A percentile compares a stretch with the other conserved stretches of the same genome.
Conservation (phyloP, 2,797 vertebrate species). For the Emys orbicularis region DNA sequence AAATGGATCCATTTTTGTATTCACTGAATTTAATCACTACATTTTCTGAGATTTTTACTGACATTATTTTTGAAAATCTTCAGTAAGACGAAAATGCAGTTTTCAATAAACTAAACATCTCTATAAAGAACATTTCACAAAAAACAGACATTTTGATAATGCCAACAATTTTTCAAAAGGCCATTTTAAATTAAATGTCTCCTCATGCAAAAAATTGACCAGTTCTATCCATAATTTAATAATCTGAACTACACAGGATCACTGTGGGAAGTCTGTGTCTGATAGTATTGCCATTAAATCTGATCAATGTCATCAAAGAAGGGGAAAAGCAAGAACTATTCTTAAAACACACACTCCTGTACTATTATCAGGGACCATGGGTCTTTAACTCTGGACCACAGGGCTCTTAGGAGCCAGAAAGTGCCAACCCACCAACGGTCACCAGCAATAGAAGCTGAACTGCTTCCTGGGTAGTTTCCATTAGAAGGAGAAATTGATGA, state of each 20-base stretch:
- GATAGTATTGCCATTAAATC: no score
- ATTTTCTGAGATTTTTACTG: not conserved
- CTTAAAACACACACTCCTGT: not conserved
- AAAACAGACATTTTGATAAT: not conserved
- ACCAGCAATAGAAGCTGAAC: no score
- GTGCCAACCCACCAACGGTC: no score
- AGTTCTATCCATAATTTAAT: not conserved
- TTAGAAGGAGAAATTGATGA: no score
- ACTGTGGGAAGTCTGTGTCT: not conserved
- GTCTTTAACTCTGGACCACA: no score
- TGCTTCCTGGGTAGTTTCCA: no score
- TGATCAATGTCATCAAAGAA: not conserved
- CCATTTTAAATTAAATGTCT: not conserved
- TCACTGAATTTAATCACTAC: not conserved
- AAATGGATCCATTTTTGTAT: not conserved
- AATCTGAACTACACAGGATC: not conserved
- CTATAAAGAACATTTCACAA: not conserved
- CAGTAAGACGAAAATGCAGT: not conserved
- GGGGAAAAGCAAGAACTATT: not conserved
- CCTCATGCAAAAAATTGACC: not conserved
- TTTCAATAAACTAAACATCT: not conserved
- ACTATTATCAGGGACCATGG: not conserved
- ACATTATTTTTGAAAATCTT: not conserved
- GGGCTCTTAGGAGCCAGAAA: no score
- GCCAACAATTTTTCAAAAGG: not conserved